A percentile compares a stretch with the other conserved stretches of the same genome.
phyloP scores from a whole-genome alignment of 1,140 invertebrate genomes.

The Arion vulgaris region DNA sequence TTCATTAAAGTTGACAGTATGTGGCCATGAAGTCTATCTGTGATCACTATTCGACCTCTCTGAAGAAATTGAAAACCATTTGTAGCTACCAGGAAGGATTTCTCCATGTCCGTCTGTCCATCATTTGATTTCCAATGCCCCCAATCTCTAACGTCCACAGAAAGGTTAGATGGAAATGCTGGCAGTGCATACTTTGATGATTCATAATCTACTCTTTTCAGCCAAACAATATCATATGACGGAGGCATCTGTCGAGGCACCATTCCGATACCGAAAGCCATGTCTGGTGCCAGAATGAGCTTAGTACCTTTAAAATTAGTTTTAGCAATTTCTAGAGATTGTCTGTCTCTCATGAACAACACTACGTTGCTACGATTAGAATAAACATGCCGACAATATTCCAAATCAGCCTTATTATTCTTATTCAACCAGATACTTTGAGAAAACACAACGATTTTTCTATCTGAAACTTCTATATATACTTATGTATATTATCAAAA shows the following conservation, averaged over 20 bases:
- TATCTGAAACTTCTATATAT: conserved; percentile 30
- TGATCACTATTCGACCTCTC: conserved; percentile 44
- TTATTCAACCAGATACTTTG: conserved; percentile 39
- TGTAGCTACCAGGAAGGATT: not conserved
- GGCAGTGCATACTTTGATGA: conserved; percentile 4
- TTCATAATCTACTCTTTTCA: conserved; percentile 37
- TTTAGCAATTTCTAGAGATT: conserved; percentile 37
- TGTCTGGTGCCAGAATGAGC: conserved; percentile 42
- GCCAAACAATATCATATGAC: conserved; percentile 40
- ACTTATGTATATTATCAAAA: not conserved
- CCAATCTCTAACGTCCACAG: conserved; percentile 23
- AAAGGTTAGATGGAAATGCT: conserved; percentile 9
- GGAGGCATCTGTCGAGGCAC: conserved; percentile 24
- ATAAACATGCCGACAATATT: conserved; percentile 25
- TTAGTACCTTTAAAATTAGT: conserved; percentile 25
- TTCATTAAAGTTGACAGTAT: conserved; percentile 45
- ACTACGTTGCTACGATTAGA: conserved; percentile 36
- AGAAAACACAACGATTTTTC: conserved; percentile 41
- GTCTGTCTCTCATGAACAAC: conserved; percentile 45
- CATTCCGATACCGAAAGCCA: conserved; percentile 38
- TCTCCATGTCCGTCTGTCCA: not conserved
- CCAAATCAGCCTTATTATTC: not conserved
- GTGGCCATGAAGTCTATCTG: conserved; percentile 51
- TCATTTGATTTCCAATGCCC: not conserved
- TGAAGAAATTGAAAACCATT: conserved; percentile 37